Conservation (phyloP, 2,888 invertebrate genomes). For the Cephonodes hylas region DNA sequence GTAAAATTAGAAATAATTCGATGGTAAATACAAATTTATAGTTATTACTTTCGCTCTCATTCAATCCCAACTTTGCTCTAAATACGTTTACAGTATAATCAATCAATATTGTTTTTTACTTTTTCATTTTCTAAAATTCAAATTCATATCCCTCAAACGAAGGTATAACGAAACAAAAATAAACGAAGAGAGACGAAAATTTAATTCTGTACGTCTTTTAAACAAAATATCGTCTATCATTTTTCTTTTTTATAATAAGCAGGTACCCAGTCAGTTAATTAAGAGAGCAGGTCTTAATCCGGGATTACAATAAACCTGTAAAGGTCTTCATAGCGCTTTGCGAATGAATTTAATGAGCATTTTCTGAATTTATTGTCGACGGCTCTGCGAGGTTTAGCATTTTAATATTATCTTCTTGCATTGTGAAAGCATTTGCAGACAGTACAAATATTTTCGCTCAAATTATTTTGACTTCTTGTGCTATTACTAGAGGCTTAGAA, state of each 20-base stretch:
- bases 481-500: background rate
- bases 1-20: too few relatives aligned
- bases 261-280: slow-evolving; percentile 27
- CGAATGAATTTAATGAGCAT: slow-evolving; percentile 46
- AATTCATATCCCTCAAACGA: too few relatives aligned
- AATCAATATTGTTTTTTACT: too few relatives aligned
- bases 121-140: too few relatives aligned
- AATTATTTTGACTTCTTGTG: background rate
- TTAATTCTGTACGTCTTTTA: background rate
- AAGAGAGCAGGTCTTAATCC: slow-evolving; percentile 43
- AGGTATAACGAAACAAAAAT: too few relatives aligned
- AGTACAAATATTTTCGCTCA: background rate
- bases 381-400: slow-evolving; percentile 12
- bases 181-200: background rate
- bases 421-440: background rate
- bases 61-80: too few relatives aligned
- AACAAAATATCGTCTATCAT: background rate
- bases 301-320: slow-evolving; percentile 46
- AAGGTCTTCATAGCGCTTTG: slow-evolving; percentile 38
- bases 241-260: slow-evolving; percentile 13
- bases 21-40: too few relatives aligned
- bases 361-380: slow-evolving; percentile 38
- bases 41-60: too few relatives aligned
- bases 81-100: too few relatives aligned
- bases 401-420: slow-evolving; percentile 13